Percentiles rank a stretch among this genome's conserved stretches.
These are phyloP conservation scores for Grus americana DNA, from an alignment of 2,113 vertebrate genomes.

Conservation along the genomic window DNA sequence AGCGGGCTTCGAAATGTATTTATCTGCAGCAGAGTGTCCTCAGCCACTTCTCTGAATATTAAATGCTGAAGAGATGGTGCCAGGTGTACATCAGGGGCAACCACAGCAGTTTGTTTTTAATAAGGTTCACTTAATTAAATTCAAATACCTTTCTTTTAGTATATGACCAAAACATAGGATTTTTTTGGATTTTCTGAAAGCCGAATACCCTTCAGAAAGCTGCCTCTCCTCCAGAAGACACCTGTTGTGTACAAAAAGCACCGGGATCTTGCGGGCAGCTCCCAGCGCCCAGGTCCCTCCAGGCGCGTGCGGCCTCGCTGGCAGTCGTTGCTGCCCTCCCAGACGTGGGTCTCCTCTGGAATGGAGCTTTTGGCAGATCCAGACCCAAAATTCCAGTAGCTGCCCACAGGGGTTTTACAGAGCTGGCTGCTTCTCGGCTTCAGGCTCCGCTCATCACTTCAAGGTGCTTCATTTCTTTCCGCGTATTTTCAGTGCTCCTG, in stretches of 20 bases:
- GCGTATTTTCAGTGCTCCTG: neutral
- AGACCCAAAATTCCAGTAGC: neutral
- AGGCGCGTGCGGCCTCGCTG: neutral
- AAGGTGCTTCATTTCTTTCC: conserved; percentile 33
- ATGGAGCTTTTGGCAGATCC: neutral
- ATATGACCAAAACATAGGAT: neutral
- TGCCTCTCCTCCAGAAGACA: neutral
- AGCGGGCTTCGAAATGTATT: neutral
- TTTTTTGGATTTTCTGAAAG: conserved; percentile 16
- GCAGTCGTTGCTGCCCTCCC: neutral
- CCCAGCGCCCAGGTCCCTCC: neutral
- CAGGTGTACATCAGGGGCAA: neutral
- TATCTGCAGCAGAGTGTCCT: neutral
- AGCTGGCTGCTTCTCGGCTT: neutral
- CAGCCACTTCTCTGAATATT: neutral
- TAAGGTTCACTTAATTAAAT: neutral
- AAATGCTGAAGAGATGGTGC: neutral
- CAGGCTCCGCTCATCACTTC: neutral
- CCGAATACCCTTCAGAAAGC: neutral
- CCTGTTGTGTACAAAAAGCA: neutral
- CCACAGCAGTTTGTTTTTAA: neutral
- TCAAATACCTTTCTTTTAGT: conserved; percentile 1
- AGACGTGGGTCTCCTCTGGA: neutral
- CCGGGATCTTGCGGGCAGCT: neutral
- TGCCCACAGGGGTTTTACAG: neutral